These are phyloP conservation scores for Anthopleura sola DNA, from an alignment of 64 coral and sea anemone species.

Conservation along the genomic window DNA sequence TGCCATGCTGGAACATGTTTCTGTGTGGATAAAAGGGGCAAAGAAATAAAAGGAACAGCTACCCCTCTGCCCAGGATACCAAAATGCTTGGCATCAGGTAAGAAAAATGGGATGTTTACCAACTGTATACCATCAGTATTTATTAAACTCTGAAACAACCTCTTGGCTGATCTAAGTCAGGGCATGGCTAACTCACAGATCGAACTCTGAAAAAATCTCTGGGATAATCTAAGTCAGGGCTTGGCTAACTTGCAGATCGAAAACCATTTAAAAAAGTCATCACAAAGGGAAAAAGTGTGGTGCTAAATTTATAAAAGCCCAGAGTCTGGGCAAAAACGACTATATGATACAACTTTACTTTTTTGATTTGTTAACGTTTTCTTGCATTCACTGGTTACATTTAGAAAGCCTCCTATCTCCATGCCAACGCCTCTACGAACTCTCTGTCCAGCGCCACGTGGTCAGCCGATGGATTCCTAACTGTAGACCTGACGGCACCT, in stretches of 20 bases:
- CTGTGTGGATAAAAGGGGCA: constrained; percentile 74
- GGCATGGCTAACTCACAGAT: too few species aligned
- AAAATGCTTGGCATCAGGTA: constrained; percentile 47
- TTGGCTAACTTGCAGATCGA: too few species aligned
- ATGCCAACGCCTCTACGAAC: constrained; percentile 57
- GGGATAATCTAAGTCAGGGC: too few species aligned
- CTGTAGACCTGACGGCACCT: constrained; percentile 75
- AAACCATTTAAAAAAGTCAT: too few species aligned
- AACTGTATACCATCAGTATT: too few species aligned
- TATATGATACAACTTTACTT: not conserved
- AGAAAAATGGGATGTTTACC: not conserved
- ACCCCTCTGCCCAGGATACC: constrained; percentile 49
- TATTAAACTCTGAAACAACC: too few species aligned
- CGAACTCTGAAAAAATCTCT: too few species aligned
- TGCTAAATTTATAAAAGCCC: too few species aligned
- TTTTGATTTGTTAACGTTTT: not conserved
- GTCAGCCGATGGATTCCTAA: constrained; percentile 76
- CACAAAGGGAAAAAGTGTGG: too few species aligned
- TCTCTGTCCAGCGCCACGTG: constrained; percentile 62
- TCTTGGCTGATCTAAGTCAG: too few species aligned
- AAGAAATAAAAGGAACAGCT: constrained; percentile 58
- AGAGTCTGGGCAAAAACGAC: not conserved
- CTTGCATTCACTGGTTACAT: not conserved
- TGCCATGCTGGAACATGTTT: constrained; percentile 71
- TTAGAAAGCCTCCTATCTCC: constrained; percentile 37